Conservation (phyloP, 2,797 vertebrate genomes). For the Pangasius krempfi region DNA sequence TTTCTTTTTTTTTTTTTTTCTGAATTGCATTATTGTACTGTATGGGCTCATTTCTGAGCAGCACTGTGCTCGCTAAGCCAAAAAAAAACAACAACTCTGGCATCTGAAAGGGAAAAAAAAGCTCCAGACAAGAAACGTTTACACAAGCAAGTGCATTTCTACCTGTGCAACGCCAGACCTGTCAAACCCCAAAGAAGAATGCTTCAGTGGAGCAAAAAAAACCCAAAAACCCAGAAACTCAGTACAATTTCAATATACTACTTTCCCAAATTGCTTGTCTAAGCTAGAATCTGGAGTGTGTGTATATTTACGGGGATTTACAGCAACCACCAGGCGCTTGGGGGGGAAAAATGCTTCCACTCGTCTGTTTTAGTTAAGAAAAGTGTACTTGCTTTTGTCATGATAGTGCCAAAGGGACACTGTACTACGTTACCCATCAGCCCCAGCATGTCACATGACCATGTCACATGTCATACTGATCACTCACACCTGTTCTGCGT, state of each 20-base stretch:
- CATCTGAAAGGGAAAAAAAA: neutral
- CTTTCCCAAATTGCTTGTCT: neutral
- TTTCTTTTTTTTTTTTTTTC: neutral
- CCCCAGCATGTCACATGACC: too few relatives aligned
- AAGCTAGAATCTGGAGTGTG: neutral
- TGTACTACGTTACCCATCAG: too few relatives aligned
- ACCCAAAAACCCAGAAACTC: neutral
- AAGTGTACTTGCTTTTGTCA: neutral
- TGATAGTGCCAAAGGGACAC: too few relatives aligned
- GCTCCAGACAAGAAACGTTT: neutral
- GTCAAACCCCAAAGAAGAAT: neutral
- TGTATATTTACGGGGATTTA: neutral
- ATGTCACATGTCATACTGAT: too few relatives aligned
- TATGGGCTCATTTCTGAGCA: neutral
- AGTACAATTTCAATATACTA: too few relatives aligned
- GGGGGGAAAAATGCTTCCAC: neutral
- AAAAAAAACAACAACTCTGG: neutral
- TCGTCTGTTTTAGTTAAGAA: neutral
- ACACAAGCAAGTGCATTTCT: neutral
- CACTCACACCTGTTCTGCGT: too few relatives aligned
- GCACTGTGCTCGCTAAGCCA: neutral
- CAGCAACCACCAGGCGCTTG: neutral
- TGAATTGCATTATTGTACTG: neutral
- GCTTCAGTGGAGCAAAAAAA: neutral
- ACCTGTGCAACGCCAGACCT: neutral